Conservation (phyloP, 2,113 vertebrate species). For the Falco punctatus region DNA sequence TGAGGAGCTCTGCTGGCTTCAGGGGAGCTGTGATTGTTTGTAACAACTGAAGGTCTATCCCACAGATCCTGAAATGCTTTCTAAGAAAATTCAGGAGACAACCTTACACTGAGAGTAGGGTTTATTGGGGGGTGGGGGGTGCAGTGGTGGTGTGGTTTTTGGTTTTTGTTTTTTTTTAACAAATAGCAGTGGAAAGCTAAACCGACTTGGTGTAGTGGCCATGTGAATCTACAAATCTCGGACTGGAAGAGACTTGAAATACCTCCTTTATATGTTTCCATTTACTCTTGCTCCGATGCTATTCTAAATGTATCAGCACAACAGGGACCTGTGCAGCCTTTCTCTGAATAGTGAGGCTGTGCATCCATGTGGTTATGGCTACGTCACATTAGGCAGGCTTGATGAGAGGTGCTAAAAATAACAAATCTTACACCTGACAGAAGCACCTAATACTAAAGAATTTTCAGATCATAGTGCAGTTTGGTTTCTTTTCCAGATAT, state of each 20-base stretch:
- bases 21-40: neutral
- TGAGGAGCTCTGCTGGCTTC: neutral
- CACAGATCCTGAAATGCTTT: neutral
- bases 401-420: neutral
- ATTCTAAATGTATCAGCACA: neutral
- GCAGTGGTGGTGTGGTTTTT: neutral
- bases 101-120: neutral
- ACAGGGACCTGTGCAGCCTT: neutral
- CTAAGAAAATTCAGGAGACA: neutral
- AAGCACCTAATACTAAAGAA: neutral
- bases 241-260: neutral
- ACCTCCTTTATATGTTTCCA: neutral
- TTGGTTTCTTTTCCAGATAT: neutral
- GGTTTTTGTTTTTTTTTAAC: neutral
- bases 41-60: neutral
- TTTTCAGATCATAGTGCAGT: neutral
- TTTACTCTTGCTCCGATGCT: neutral
- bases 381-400: neutral
- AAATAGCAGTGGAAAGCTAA: neutral
- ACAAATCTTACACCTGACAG: neutral
- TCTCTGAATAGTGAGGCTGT: neutral
- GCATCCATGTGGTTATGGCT: neutral
- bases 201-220: neutral
- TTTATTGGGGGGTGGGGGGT: neutral
- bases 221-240: neutral